These are phyloP conservation scores for Drosophila leontia DNA, from an alignment of 1,140 invertebrate species.

Conservation along the genomic window DNA sequence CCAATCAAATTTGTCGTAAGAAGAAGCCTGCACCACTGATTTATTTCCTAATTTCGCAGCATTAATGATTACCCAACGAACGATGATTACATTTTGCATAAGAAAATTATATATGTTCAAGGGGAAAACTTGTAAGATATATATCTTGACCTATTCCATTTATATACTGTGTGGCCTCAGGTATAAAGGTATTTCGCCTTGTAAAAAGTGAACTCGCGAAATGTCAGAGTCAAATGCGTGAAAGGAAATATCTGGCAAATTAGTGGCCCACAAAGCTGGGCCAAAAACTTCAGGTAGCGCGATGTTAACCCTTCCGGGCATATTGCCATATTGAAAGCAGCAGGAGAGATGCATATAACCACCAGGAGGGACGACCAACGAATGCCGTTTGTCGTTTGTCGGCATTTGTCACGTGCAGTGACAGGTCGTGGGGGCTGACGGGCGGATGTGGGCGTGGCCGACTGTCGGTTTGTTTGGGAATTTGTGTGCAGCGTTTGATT, in stretches of 20 bases:
- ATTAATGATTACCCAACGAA: constrained; percentile 51
- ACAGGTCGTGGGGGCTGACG: constrained; percentile 40
- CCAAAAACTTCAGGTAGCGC: constrained; percentile 40
- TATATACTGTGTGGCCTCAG: too few species aligned
- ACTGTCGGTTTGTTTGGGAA: constrained; percentile 62
- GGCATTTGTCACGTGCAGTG: constrained; percentile 75
- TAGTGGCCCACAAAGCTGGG: constrained; percentile 45
- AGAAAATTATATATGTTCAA: constrained; percentile 42
- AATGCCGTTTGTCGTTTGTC: constrained; percentile 73
- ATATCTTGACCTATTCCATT: too few species aligned
- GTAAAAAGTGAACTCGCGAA: neutral
- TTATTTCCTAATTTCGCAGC: constrained; percentile 14
- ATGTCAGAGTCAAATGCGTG: constrained; percentile 25
- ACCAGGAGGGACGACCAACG: constrained; percentile 2
- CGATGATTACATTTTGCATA: constrained; percentile 64
- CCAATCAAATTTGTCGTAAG: constrained; percentile 44
- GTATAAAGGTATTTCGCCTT: neutral
- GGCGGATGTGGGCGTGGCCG: constrained; percentile 24
- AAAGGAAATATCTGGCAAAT: constrained; percentile 48
- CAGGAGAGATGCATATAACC: constrained; percentile 6
- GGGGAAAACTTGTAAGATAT: neutral
- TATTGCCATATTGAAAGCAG: constrained; percentile 34
- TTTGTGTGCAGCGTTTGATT: constrained; percentile 72
- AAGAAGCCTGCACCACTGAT: constrained; percentile 11
- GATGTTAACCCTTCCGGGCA: constrained; percentile 13